Conservation (phyloP, 2,113 vertebrate genomes). For the Amblyornis subalaris region DNA sequence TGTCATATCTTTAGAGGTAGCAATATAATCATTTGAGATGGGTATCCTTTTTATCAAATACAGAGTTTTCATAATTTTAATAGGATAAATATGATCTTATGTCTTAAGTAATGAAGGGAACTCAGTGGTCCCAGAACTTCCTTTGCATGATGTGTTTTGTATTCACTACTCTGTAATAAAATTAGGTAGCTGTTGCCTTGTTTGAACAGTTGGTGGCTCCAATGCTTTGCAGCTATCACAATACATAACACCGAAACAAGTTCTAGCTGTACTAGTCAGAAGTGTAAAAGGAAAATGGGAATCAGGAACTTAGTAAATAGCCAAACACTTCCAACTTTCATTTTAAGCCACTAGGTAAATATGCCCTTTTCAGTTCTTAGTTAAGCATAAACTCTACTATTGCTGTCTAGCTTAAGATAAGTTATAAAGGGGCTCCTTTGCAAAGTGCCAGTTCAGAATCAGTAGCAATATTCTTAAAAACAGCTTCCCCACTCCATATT, state of each 20-base stretch:
- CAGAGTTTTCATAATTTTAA: not conserved
- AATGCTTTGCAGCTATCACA: conserved; percentile 63
- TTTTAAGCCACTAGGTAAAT: not conserved
- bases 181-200: conserved; percentile 53
- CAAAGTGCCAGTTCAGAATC: not conserved
- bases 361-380: not conserved
- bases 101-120: not conserved
- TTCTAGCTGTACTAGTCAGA: not conserved
- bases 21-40: not conserved
- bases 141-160: not conserved
- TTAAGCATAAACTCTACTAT: not conserved
- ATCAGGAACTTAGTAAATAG: not conserved
- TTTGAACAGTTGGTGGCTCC: conserved; percentile 81
- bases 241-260: not conserved
- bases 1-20: not conserved
- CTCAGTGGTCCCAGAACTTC: not conserved
- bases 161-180: not conserved
- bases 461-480: not conserved
- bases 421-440: not conserved
- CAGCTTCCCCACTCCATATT: not conserved
- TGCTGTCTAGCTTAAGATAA: not conserved
- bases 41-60: not conserved
- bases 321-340: not conserved
- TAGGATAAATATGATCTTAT: not conserved
- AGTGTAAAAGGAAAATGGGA: not conserved